A percentile compares a stretch with the other conserved stretches of the same genome.
Evolutionary conservation across 2,888 invertebrate genomes (phyloP).

Genomic region (Drosophila aldrichi): DNA sequence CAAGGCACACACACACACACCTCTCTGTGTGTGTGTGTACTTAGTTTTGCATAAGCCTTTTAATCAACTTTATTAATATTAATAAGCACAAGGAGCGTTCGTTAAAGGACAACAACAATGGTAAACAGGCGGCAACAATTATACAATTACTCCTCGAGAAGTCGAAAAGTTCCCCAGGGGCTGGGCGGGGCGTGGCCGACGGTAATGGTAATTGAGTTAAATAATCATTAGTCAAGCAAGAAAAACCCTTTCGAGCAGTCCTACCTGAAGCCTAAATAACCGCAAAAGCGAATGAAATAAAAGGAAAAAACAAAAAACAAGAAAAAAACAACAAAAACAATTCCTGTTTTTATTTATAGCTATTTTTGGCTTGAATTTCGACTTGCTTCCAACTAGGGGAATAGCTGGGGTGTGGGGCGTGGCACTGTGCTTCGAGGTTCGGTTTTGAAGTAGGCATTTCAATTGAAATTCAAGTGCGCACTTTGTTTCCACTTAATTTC

Average conservation of each 20-base stretch:
- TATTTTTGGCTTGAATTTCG: constrained; percentile 27
- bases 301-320: constrained; percentile 17
- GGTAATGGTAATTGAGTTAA: constrained; percentile 80
- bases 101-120: constrained; percentile 46
- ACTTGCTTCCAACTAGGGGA: background rate
- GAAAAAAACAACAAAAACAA: constrained; percentile 22
- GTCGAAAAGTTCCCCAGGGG: constrained; percentile 17
- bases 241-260: constrained; percentile 26
- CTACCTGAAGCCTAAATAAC: constrained; percentile 28
- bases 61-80: constrained; percentile 80
- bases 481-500: constrained; percentile 79
- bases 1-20: constrained; percentile 27
- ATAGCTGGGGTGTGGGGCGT: background rate
- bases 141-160: constrained; percentile 43
- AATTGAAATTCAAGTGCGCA: constrained; percentile 80
- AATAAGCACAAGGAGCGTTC: constrained; percentile 55
- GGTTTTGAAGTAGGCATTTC: constrained; percentile 37
- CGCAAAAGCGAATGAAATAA: constrained; percentile 25
- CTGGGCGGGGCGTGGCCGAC: constrained; percentile 12
- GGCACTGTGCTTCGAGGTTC: background rate
- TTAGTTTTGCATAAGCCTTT: constrained; percentile 74
- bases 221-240: constrained; percentile 75
- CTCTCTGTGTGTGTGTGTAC: constrained; percentile 22
- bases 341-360: constrained; percentile 59
- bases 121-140: constrained; percentile 53